Evolutionary conservation across 2,888 invertebrate species (phyloP), one percentile per base, ranked within the genome.

Genomic region (Ochropleura plecta): DNA sequence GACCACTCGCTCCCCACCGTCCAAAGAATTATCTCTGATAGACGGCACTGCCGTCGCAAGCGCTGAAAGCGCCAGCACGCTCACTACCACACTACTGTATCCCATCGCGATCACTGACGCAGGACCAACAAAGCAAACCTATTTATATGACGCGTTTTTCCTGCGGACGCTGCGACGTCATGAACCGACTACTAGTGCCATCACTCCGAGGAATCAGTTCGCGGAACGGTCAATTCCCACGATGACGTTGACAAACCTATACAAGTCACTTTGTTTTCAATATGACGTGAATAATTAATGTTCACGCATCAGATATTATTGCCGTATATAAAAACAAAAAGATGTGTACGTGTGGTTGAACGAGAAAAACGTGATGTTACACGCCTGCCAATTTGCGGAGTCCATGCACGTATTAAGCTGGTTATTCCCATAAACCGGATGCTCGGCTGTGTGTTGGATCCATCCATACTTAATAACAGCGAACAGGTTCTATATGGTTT

Each of bases 361-460:
- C 70, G 63, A 79, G 70, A 83, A 78, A 85, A 88, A 85, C 89
- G 89, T 91, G 91, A 90, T 85, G 82, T 55, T 86, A 82, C 84
- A 88, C 89, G 91, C 90, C 90, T 86, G 87, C 79, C 86, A 91
- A 92, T 92, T 94, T 92, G 90, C 89, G 76, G 75, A 93, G 88
- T 92, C 91, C 69, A 81, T 76, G 83, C 94, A 94, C 93, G 93
- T 94, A 80, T 89, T 79, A 78, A 85, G 91, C 89, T 92, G 95
- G 94, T 93, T 94, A 94, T 93, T 89, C 94, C 93, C 92, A 89
- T 92, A 92, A 94, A 94, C 94, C 94, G 95, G 95, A 94, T 92
- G 87, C 88, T 85, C 78, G 78, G 73, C 60, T 70, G 67, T 79
- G 83, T 86, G 90, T 92, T 91, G 90, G 88, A 86, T 30, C 30